These are phyloP conservation scores for Rhea pennata DNA, from an alignment of 2,113 vertebrate genomes.

Conservation along the genomic window DNA sequence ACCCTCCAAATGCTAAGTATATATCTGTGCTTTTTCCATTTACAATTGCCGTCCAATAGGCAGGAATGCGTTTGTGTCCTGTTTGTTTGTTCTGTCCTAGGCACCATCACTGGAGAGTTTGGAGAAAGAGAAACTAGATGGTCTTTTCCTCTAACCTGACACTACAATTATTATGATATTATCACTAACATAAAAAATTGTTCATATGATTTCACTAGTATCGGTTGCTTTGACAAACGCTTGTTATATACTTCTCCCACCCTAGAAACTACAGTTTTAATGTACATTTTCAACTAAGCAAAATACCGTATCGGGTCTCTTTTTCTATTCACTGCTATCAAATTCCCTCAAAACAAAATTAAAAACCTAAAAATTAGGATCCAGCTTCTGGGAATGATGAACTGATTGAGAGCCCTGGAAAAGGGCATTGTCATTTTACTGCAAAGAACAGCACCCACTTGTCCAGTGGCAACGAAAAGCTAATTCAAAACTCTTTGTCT, in stretches of 20 bases:
- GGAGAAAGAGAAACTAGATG: not conserved
- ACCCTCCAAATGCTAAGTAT: fast-evolving
- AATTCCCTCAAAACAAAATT: not conserved
- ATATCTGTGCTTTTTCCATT: fast-evolving
- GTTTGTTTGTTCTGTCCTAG: not conserved
- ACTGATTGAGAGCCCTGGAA: not conserved
- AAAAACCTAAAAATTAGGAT: not conserved
- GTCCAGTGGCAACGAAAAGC: conserved; percentile 37
- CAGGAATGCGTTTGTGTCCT: not conserved
- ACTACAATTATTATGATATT: no score
- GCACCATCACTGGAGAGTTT: not conserved
- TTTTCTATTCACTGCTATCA: not conserved
- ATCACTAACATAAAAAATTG: no score
- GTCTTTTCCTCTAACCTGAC: not conserved
- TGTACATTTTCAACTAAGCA: not conserved
- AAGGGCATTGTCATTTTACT: conserved; percentile 18
- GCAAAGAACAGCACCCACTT: conserved; percentile 32
- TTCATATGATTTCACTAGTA: not conserved
- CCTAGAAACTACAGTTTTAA: not conserved
- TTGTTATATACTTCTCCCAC: not conserved
- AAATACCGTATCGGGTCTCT: not conserved
- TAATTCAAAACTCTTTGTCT: conserved; percentile 2
- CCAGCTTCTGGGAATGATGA: not conserved
- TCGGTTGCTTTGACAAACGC: not conserved
- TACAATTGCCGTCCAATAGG: fast-evolving